A percentile compares a stretch with the other conserved stretches of the same genome.
Conservation (phyloP, 1,140 invertebrate genomes). For the Cylas formicarius region DNA sequence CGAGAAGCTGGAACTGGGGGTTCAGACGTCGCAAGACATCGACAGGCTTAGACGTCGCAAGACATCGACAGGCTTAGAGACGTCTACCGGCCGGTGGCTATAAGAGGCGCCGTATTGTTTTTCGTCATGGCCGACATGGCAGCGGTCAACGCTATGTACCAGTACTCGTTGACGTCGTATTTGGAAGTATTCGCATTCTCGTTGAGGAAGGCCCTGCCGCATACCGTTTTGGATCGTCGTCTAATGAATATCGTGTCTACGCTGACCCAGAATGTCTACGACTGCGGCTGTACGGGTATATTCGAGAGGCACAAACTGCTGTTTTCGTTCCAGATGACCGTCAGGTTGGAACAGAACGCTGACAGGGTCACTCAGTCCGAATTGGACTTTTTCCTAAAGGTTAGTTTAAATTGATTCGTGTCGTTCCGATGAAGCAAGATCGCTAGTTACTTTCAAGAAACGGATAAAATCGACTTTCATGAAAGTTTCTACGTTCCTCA, state of each 20-base stretch:
- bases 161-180: slow-evolving; percentile 77
- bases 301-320: slow-evolving; percentile 86
- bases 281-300: slow-evolving; percentile 84
- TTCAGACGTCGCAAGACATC: slow-evolving; percentile 67
- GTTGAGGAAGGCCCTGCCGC: slow-evolving; percentile 68
- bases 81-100: slow-evolving; percentile 73
- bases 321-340: slow-evolving; percentile 84
- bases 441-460: too few relatives aligned
- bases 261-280: slow-evolving; percentile 78
- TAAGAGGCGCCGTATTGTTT: slow-evolving; percentile 78
- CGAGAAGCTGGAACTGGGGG: slow-evolving; percentile 62
- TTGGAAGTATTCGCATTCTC: slow-evolving; percentile 74
- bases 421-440: too few relatives aligned
- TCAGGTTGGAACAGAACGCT: slow-evolving; percentile 67
- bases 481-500: too few relatives aligned
- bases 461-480: too few relatives aligned
- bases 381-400: slow-evolving; percentile 85
- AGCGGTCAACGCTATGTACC: slow-evolving; percentile 81
- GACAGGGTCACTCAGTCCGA: slow-evolving; percentile 57
- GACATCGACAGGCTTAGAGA: slow-evolving; percentile 78
- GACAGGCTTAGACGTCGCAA: slow-evolving; percentile 62
- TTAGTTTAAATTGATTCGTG: slow-evolving; percentile 3
- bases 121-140: slow-evolving; percentile 84
- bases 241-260: slow-evolving; percentile 75
- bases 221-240: slow-evolving; percentile 61